phyloP scores from a whole-genome alignment of 2,113 vertebrate genomes.

The Sphaerodactylus townsendi region DNA sequence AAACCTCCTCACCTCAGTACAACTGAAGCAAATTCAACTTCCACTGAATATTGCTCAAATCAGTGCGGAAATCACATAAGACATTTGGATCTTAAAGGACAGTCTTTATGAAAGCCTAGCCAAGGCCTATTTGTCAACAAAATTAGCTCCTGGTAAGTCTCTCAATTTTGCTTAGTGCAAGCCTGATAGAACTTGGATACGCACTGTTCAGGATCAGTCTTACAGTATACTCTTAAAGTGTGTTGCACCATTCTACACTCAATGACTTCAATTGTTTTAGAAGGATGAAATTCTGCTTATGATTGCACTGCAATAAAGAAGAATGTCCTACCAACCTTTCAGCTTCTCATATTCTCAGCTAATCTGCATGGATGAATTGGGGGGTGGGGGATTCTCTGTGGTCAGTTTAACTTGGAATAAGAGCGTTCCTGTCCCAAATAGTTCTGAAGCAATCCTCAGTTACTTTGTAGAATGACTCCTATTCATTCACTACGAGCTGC shows the following conservation, averaged over 20 bases:
- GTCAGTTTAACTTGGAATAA: slow-evolving; percentile 18
- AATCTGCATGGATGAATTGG: not conserved
- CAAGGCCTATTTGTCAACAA: not conserved
- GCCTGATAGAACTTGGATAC: too few species aligned
- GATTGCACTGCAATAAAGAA: not conserved
- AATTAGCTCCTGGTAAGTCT: not conserved
- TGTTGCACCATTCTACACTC: too few species aligned
- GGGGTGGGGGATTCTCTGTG: not conserved
- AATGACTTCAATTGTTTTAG: too few species aligned
- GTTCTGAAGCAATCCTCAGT: not conserved
- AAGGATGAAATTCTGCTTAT: not conserved
- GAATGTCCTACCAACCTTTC: not conserved
- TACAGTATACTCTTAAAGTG: too few species aligned
- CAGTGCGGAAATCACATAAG: not conserved
- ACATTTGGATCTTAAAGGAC: not conserved
- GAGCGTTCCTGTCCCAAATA: not conserved
- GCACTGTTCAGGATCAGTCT: too few species aligned
- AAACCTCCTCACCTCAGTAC: not conserved
- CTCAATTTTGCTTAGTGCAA: not conserved
- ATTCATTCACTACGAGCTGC: slow-evolving; percentile 1
- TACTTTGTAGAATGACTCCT: not conserved
- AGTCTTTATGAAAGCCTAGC: not conserved
- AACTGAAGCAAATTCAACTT: not conserved
- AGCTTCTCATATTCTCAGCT: not conserved
- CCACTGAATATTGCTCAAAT: not conserved